Conservation (phyloP, 2,888 invertebrate species). For the Apodemia duryi region DNA sequence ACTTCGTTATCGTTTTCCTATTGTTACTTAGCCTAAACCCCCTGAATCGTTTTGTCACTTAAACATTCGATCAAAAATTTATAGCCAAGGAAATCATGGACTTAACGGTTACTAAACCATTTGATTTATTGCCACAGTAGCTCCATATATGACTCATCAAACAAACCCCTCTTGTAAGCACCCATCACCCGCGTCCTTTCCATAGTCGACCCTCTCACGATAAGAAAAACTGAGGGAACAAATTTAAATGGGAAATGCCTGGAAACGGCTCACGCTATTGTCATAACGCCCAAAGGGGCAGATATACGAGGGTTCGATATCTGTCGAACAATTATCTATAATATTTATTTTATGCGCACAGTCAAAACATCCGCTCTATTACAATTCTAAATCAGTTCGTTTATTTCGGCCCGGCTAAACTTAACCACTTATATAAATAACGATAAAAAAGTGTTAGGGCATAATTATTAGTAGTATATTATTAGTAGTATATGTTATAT, state of each 20-base stretch:
- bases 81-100: no score
- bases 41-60: background rate
- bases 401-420: background rate
- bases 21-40: no score
- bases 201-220: slow-evolving; percentile 45
- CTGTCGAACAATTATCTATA: slow-evolving; percentile 54
- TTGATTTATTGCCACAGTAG: slow-evolving; percentile 27
- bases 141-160: slow-evolving; percentile 39
- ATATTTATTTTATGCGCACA: slow-evolving; percentile 67
- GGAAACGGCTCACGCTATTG: slow-evolving; percentile 73
- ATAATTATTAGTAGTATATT: no score
- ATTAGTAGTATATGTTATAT: no score
- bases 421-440: background rate
- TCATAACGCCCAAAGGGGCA: slow-evolving; percentile 60
- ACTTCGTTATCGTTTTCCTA: no score
- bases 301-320: slow-evolving; percentile 58
- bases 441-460: no score
- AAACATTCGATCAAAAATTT: no score
- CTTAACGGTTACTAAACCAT: background rate
- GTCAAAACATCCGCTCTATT: slow-evolving; percentile 52
- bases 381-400: background rate
- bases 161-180: slow-evolving; percentile 35
- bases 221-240: slow-evolving; percentile 64
- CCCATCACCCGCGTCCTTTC: slow-evolving; percentile 38
- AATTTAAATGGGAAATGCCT: slow-evolving; percentile 73